Base-by-base conservation (phyloP, 2,797 vertebrate genomes). In the Antennarius maculatus region DNA sequence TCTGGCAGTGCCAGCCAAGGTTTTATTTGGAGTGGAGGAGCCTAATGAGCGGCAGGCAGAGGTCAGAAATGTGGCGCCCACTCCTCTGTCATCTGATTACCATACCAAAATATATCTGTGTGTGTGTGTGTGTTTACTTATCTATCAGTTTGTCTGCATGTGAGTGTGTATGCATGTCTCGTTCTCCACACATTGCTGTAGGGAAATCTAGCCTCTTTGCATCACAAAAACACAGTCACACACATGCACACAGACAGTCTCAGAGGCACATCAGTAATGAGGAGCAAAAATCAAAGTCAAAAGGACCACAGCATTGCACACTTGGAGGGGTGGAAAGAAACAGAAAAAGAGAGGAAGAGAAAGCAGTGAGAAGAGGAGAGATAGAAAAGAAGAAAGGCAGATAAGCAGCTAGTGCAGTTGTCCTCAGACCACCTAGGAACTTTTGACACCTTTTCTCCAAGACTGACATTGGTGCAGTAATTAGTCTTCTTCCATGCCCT, bases 1-100 rank as follows among this genome's bases (percentile, higher is more conserved):
- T 86, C 72, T 77, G 83, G 82, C 63, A 73, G 34, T 31, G 77
- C 64, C 70, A 87, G 86, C 85, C 81, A 74, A 83, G 88, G 86
- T 89, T 91, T 89, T 89, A 90, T 89, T 90, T 89, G 83, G 89
- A 89, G 89, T 87, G 85, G 81, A 86, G 79, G 86, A 83, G 82
- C 86, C 86, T 92, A 93, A 93, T 92, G 90, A 93, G 89, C 88
- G 88, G 78, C 85, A 92, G 88, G 81, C 87, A 85, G 84, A 82
- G 88, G 91, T 89, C 88, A 91, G 89, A 77, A 86, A 88, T 83
- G 85, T 81, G 76, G 85, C 75, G 67, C 86, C 83, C 86, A 85
- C 83, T 66, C 76, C 82, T 80, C 83, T 88, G 79, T 88, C 80
- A 74, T 86, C 90, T 92, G 86, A 92, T 93, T 92, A 90, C 84